These are phyloP conservation scores for Disparrhopalites patrizii DNA, from an alignment of 2,888 invertebrate species.

Conservation along the genomic window DNA sequence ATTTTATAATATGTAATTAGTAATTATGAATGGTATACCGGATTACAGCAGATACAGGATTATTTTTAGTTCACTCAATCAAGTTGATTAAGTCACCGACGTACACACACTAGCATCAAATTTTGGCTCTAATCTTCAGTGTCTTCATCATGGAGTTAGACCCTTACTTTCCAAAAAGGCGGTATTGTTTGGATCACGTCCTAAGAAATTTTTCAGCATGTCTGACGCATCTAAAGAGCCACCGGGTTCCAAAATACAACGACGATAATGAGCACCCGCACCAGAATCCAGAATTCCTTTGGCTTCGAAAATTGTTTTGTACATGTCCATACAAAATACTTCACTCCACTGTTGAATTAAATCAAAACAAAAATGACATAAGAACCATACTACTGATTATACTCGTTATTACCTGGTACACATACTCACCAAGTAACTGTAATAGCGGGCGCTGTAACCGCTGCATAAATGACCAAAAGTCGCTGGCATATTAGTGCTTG, in stretches of 20 bases:
- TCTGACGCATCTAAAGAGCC: constrained; percentile 54
- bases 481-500: constrained; percentile 55
- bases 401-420: background rate
- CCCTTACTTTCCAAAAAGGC: constrained; percentile 56
- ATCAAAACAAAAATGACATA: constrained; percentile 14
- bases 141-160: too few relatives aligned
- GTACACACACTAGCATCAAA: too few relatives aligned
- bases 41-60: too few relatives aligned
- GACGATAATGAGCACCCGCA: constrained; percentile 53
- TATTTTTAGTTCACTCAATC: too few relatives aligned
- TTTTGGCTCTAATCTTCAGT: too few relatives aligned
- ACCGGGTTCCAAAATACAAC: constrained; percentile 54
- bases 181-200: constrained; percentile 54
- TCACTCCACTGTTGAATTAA: constrained; percentile 55
- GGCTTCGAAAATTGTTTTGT: constrained; percentile 53
- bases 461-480: constrained; percentile 55
- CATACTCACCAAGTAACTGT: constrained; percentile 55
- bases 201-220: constrained; percentile 54
- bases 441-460: constrained; percentile 57
- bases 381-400: background rate
- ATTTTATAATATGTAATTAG: too few relatives aligned
- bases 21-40: too few relatives aligned
- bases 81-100: too few relatives aligned
- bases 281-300: constrained; percentile 53
- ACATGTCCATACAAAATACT: constrained; percentile 57